A percentile compares a stretch with the other conserved stretches of the same genome.
Conservation (phyloP, 2,797 vertebrate genomes). For the Sphenopsis melanotis region DNA sequence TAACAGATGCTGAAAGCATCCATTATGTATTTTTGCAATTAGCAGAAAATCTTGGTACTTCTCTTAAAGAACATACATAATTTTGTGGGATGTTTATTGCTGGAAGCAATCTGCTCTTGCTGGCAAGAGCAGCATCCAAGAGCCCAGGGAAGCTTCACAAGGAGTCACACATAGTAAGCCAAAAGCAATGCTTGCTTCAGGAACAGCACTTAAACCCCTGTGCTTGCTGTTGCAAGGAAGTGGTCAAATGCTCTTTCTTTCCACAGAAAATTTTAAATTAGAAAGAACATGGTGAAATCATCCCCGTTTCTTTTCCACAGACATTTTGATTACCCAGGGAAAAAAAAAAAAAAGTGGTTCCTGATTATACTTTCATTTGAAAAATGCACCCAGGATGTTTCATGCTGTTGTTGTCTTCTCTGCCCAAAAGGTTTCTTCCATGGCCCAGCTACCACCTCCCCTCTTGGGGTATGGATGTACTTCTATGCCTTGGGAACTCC, state of each 20-base stretch:
- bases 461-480: not conserved
- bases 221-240: not conserved
- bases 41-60: slow-evolving; percentile 71
- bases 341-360: not conserved
- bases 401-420: not conserved
- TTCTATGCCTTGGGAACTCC: not conserved
- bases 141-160: slow-evolving; percentile 45
- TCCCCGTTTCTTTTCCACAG: not conserved
- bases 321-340: not conserved
- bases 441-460: not conserved
- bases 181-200: slow-evolving; percentile 18
- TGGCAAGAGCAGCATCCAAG: slow-evolving; percentile 52
- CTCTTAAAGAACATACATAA: slow-evolving; percentile 74
- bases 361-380: not conserved
- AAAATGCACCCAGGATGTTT: not conserved
- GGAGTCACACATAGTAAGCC: slow-evolving; percentile 40
- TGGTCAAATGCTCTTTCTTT: not conserved
- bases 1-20: slow-evolving; percentile 72
- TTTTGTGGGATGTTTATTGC: slow-evolving; percentile 73
- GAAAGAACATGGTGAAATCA: not conserved
- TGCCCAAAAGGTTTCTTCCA: not conserved
- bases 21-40: slow-evolving; percentile 79
- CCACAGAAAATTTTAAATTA: not conserved
- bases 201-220: slow-evolving; percentile 31
- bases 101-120: slow-evolving; percentile 54